phyloP scores from a whole-genome alignment of 2,888 invertebrate genomes.

The Isotomurus palustris region DNA sequence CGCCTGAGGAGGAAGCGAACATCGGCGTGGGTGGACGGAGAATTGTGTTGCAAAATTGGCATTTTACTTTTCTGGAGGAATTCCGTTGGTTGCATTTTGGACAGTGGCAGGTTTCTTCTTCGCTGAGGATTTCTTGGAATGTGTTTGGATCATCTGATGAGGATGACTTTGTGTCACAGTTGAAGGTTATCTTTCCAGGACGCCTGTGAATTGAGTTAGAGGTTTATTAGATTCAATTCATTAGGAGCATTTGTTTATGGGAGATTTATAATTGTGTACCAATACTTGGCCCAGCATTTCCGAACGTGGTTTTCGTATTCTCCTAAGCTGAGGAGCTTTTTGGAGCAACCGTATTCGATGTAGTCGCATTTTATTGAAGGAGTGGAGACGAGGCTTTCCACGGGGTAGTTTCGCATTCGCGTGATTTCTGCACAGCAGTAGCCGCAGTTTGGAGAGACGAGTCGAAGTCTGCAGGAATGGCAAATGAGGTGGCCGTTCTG shows the following conservation, averaged over 20 bases:
- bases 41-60: slow-evolving; percentile 21
- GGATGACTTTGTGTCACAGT: not conserved
- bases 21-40: slow-evolving; percentile 28
- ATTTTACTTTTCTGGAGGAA: slow-evolving; percentile 32
- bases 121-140: not conserved
- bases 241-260: not conserved
- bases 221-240: not conserved
- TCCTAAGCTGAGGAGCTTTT: slow-evolving; percentile 16
- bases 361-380: slow-evolving; percentile 23
- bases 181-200: not conserved
- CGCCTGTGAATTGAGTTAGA: not conserved
- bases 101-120: slow-evolving; percentile 9
- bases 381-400: slow-evolving; percentile 26
- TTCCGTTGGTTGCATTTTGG: slow-evolving; percentile 22
- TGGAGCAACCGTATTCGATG: slow-evolving; percentile 17
- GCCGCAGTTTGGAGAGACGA: slow-evolving; percentile 16
- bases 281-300: slow-evolving; percentile 16
- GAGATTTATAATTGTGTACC: not conserved
- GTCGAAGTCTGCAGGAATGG: slow-evolving; percentile 16
- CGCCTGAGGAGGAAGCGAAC: slow-evolving; percentile 7
- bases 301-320: slow-evolving; percentile 30
- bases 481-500: slow-evolving; percentile 32
- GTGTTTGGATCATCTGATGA: not conserved
- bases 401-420: slow-evolving; percentile 31
- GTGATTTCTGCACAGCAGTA: slow-evolving; percentile 30